Evolutionary conservation across 2,797 vertebrate species (phyloP), one percentile per base, ranked within the genome.

Genomic region (Lagocephalus sceleratus): DNA sequence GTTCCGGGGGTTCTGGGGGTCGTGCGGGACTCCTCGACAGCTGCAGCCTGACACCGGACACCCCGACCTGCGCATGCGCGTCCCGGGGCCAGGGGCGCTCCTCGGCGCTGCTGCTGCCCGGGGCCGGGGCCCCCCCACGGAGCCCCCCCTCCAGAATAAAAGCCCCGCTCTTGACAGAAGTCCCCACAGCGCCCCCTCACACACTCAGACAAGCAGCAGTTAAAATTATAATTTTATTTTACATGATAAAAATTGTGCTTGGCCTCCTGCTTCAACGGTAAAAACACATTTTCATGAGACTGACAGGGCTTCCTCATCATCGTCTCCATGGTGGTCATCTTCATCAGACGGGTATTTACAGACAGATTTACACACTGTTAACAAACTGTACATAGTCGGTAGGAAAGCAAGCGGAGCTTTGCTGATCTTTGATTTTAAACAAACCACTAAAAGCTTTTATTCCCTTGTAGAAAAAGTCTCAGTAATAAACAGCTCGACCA

Each of bases 171-270:
- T n/a, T n/a, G n/a, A n/a, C n/a, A n/a, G n/a, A n/a, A n/a, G n/a
- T n/a, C 23, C 23, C 23, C 23, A 8, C 2, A 8, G 25, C 25
- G 6, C 5, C 25, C 25, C 25, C 25, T 23, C 14, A 46, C 44
- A 12, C 15, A 6, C 12, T 15, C 45, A 47, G n/a, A 22, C 16
- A 53, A n/a, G 58, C 1, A 73, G 64, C 44, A 79, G 81, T 83
- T 90, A 90, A 90, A 91, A 90, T 88, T 88, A 90, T 81, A 89
- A 83, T 81, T 90, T 92, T 91, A 89, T 88, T 91, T 63, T 76
- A 80, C 73, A 82, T 75, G 54, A 87, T 90, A 89, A 84, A 90
- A 90, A 90, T 63, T 66, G 73, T 78, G 65, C 78, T 74, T 71
- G 82, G 75, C 78, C 62, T 72, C 68, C 63, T 75, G 75, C 63